Evolutionary conservation across 2,113 vertebrate genomes (phyloP).

Genomic region (Acinonyx jubatus): DNA sequence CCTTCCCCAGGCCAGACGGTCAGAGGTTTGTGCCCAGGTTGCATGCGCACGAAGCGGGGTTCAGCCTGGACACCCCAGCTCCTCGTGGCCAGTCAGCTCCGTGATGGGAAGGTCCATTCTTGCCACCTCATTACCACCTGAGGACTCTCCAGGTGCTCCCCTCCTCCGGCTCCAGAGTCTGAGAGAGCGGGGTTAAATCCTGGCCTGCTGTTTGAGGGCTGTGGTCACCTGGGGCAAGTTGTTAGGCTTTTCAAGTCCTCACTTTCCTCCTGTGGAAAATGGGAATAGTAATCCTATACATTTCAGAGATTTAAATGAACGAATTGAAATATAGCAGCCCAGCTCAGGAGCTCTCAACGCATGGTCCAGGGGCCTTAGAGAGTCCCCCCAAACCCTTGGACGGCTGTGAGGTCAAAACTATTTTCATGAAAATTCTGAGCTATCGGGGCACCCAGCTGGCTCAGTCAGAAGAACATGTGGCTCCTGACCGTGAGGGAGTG

Average conservation of each 20-base stretch:
- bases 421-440: background rate
- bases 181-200: background rate
- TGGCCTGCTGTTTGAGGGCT: background rate
- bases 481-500: background rate
- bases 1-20: rapidly evolving
- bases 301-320: background rate
- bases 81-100: background rate
- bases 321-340: background rate
- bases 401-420: background rate
- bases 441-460: background rate
- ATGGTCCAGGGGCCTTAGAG: background rate
- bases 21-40: background rate
- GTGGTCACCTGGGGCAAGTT: background rate
- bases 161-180: background rate
- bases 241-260: background rate
- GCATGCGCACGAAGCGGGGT: rapidly evolving
- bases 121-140: background rate
- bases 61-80: background rate
- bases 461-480: background rate
- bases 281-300: background rate
- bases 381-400: background rate
- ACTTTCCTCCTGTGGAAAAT: background rate
- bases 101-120: background rate
- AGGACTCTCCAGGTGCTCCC: background rate
- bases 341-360: background rate